Base-by-base conservation (phyloP, 2,797 vertebrate species). In the Rhinoraja longicauda region DNA sequence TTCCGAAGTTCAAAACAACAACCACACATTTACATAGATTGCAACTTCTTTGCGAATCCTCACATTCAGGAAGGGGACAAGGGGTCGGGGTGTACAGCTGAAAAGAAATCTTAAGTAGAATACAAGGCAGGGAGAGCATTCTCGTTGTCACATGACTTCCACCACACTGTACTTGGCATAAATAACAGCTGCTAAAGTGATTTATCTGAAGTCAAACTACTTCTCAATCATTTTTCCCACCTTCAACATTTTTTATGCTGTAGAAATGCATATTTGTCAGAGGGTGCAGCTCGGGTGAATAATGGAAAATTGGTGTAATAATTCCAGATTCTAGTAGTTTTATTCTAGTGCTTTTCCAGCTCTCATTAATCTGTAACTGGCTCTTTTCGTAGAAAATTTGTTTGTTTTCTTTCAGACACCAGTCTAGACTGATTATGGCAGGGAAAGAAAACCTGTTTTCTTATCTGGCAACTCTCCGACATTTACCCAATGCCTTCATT, bases 1-100 rank as follows among this genome's bases (percentile, higher is more conserved):
- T 91, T 91, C 88, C 39, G 88, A 91, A 91, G 88, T 91, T 91
- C 67, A 72, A 24, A 91, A 72, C 72, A 91, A 91, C 67, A 91
- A 72, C 88, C 36, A 72, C 17, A 70, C 36, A 17, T 73, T 91
- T 45, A 53, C 59, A 45, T 24, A 72, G 64, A 73, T 9, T 91
- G 67, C 21, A 70, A 72, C 9, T 21, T 26, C n/a, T 91, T 12
- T 70, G 21, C 88, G 9, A 72, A 91, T 32, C 36, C 36, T 7
- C 2, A 26, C 36, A 73, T 8, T 72, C 5, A 36, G 62, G 88
- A 90, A 32, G 39, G 26, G 64, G 19, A 19, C 64, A 67, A 19
- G 64, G 64, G 45, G 45, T 45, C 45, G 45, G 45, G 45, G 9
- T 15, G 15, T 64, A 67, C 9, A 67, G 64, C 64, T 73, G 67